These are phyloP conservation scores for Peromyscus californicus DNA, from an alignment of 2,113 vertebrate species.

Conservation along the genomic window DNA sequence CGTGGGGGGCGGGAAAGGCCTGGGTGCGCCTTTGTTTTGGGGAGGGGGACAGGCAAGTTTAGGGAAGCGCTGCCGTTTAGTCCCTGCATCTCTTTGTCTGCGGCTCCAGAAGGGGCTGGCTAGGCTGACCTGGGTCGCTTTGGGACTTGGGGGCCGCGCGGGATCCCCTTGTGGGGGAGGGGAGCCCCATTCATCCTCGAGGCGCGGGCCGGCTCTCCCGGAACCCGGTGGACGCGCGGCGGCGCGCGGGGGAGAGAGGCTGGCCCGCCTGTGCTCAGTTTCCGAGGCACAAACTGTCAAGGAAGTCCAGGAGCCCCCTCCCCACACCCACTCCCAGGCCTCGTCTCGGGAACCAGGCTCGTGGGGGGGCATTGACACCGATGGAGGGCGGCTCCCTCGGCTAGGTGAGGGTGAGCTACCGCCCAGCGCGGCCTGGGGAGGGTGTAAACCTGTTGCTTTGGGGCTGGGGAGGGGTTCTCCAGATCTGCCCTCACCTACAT, in stretches of 20 bases:
- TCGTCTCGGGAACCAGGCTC: background rate
- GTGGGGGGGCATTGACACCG: background rate
- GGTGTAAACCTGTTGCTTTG: constrained; percentile 71
- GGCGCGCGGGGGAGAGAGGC: background rate
- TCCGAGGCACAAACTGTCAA: constrained; percentile 49
- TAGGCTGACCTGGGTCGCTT: background rate
- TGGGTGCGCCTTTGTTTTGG: background rate
- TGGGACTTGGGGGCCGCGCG: background rate
- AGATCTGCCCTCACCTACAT: background rate
- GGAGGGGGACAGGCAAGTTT: constrained; percentile 54
- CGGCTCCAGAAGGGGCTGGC: background rate
- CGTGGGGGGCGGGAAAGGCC: background rate
- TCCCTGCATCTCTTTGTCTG: constrained; percentile 43
- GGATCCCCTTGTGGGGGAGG: constrained; percentile 62
- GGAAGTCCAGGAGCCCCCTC: constrained; percentile 34
- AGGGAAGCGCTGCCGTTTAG: background rate
- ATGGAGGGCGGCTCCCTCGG: background rate
- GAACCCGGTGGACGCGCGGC: background rate
- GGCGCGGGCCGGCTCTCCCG: background rate
- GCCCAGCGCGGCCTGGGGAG: background rate
- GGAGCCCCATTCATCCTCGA: constrained; percentile 65
- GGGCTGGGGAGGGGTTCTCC: background rate
- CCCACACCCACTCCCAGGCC: background rate
- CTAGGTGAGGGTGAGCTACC: background rate
- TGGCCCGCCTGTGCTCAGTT: background rate